Base-by-base conservation (phyloP, 1,140 invertebrate species). In the Drosophila carrolli region DNA sequence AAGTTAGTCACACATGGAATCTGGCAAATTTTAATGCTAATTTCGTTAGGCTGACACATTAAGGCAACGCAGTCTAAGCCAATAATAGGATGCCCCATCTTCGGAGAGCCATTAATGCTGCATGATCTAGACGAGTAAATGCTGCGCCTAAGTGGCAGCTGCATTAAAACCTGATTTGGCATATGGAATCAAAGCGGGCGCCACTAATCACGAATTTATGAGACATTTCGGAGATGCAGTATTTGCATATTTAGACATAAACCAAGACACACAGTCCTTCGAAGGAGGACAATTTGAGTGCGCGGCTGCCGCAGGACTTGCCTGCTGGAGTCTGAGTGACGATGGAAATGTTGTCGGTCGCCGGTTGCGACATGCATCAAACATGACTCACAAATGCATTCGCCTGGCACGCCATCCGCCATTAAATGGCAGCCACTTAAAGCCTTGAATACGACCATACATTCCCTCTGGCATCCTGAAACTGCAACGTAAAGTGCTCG, bases 1-100 rank as follows among this genome's bases (percentile, higher is more conserved):
- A 75, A 82, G 75, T 85, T 85, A 86, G 81, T 78, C 82, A 67
- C 73, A 59, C 62, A 67, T 71, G 56, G 77, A 74, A 81, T 61
- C 78, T 77, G 82, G 78, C 75, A 72, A 78, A 85, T 82, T 85
- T 85, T 85, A 82, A 76, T 85, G 82, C 81, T 85, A 88, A 85
- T 82, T 85, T 82, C 44, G 75, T 85, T 85, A 88, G 65, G 81
- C 78, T 67, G 80, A 71, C 61, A 81, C 78, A 85, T 85, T 85
- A 85, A 72, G 68, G 83, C 63, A 53, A 56, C 75, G 23, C 40
- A 41, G 71, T 65, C 79, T 81, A 81, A 81, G 74, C 79, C 79
- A 77, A 81, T 81, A 62, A 82, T 63, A 59, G 46, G 46, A 35
- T 46, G 14, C 37, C 32, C 41, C 65, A 44, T 71, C 51, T 43